Conservation (phyloP, 1,140 invertebrate genomes). For the Holcopasites calliopsidis region DNA sequence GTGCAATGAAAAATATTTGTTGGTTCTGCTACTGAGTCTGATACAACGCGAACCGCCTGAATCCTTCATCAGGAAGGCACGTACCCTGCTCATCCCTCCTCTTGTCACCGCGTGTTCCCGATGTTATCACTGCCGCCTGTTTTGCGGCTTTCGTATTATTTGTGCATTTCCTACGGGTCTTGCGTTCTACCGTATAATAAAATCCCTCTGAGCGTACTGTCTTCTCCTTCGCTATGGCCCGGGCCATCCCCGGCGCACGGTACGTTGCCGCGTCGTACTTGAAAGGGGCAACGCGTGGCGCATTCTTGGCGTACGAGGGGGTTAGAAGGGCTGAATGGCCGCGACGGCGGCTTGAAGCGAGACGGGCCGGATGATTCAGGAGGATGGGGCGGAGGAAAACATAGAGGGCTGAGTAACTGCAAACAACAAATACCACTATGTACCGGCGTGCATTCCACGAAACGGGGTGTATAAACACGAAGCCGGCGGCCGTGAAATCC, state of each 20-base stretch:
- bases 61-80: conserved; percentile 12
- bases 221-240: conserved; percentile 18
- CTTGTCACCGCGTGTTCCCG: conserved; percentile 46
- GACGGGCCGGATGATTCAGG: background rate
- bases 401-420: conserved; percentile 58
- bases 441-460: conserved; percentile 45
- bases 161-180: conserved; percentile 51
- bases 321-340: background rate
- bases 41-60: background rate
- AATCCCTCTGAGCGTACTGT: conserved; percentile 48
- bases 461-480: conserved; percentile 53
- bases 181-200: conserved; percentile 54
- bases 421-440: conserved; percentile 63
- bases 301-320: conserved; percentile 23
- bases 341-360: background rate
- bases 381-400: conserved; percentile 30
- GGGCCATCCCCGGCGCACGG: conserved; percentile 10
- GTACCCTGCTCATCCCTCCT: conserved; percentile 11
- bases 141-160: conserved; percentile 53
- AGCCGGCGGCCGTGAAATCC: conserved; percentile 54
- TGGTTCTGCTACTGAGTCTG: background rate
- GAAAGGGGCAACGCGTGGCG: conserved; percentile 40
- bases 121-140: conserved; percentile 52
- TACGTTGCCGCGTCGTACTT: conserved; percentile 35
- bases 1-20: conserved; percentile 28